A percentile compares a stretch with the other conserved stretches of the same genome.
phyloP scores from a whole-genome alignment of 2,113 vertebrate species.

The Tympanuchus pallidicinctus region DNA sequence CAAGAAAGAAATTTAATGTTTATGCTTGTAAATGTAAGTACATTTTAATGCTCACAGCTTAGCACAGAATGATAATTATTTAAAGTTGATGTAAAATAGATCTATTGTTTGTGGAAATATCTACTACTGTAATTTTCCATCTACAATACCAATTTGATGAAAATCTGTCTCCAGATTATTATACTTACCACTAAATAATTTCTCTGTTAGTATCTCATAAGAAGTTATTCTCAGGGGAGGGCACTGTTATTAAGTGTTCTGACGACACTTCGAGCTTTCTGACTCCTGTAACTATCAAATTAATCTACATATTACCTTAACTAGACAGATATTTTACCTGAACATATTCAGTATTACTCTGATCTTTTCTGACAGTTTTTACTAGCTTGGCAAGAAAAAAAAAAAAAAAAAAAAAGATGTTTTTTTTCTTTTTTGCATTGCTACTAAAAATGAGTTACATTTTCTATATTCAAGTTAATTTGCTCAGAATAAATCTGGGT shows the following conservation, averaged over 20 bases:
- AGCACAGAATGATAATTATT: background rate
- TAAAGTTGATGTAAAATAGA: rapidly evolving
- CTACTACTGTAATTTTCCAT: background rate
- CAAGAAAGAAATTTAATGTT: background rate
- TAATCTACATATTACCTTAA: background rate
- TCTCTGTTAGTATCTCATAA: background rate
- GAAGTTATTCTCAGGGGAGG: background rate
- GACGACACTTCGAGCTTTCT: background rate
- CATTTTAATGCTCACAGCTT: background rate
- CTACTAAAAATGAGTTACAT: background rate
- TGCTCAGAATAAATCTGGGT: background rate
- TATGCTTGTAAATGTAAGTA: background rate
- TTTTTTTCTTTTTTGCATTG: background rate
- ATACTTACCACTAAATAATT: background rate
- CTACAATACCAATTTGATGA: background rate
- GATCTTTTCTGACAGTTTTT: background rate
- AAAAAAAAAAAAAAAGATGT: background rate
- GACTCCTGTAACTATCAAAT: background rate
- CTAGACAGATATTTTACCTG: background rate
- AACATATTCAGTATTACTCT: background rate
- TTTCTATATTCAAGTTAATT: background rate
- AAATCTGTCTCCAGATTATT: background rate
- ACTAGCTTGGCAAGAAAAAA: background rate
- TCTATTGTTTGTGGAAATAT: background rate
- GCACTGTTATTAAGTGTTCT: too few species aligned